These are phyloP conservation scores for Agriopis marginaria DNA, from an alignment of 2,888 invertebrate genomes.

Conservation along the genomic window DNA sequence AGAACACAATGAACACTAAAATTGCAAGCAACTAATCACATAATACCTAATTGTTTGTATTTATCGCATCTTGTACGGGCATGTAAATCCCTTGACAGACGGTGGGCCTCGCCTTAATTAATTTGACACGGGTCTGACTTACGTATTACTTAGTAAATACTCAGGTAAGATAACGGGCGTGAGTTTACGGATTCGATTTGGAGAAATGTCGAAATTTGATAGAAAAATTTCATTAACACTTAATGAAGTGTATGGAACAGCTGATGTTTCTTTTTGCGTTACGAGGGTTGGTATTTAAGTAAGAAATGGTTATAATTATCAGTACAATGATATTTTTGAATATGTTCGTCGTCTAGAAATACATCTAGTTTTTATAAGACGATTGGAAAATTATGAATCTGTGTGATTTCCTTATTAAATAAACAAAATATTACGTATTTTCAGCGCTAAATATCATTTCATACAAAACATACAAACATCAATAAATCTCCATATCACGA, in stretches of 20 bases:
- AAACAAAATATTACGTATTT: neutral
- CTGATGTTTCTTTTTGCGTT: too few species aligned
- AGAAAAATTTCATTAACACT: too few species aligned
- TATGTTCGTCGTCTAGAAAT: too few species aligned
- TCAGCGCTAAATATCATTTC: neutral
- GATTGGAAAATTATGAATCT: too few species aligned
- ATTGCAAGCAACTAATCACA: slow-evolving; percentile 6
- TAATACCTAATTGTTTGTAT: slow-evolving; percentile 26
- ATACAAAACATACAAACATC: slow-evolving; percentile 34
- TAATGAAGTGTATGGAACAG: too few species aligned
- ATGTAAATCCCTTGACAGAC: slow-evolving; percentile 40
- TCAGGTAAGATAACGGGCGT: slow-evolving; percentile 14
- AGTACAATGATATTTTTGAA: too few species aligned
- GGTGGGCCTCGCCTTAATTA: slow-evolving; percentile 43
- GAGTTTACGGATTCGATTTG: neutral
- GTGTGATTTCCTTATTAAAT: too few species aligned
- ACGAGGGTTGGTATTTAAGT: too few species aligned
- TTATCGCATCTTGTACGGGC: slow-evolving; percentile 41
- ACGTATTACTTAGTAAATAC: slow-evolving; percentile 41
- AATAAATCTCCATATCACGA: slow-evolving; percentile 78
- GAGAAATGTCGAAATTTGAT: too few species aligned
- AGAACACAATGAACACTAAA: neutral
- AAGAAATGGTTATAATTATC: too few species aligned
- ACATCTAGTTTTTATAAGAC: too few species aligned
- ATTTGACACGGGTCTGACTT: slow-evolving; percentile 50